phyloP scores from a whole-genome alignment of 2,888 invertebrate species.

The Keiferia lycopersicella region DNA sequence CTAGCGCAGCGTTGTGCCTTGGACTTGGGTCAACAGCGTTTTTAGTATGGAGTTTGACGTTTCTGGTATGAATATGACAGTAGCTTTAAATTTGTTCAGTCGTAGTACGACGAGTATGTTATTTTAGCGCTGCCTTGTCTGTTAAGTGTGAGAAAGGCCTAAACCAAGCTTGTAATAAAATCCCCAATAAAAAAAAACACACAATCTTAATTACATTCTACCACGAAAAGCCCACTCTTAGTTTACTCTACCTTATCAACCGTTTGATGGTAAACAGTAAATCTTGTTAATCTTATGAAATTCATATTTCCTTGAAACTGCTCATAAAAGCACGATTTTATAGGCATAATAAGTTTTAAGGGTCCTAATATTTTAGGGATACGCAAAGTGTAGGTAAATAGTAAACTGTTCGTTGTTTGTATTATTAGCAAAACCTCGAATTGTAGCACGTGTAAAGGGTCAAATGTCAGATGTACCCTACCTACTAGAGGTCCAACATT shows the following conservation, averaged over 20 bases:
- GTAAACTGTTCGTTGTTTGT: neutral
- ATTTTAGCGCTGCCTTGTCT: too few relatives aligned
- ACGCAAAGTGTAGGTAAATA: constrained; percentile 1
- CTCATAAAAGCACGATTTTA: constrained; percentile 28
- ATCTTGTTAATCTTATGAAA: constrained; percentile 35
- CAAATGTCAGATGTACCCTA: too few relatives aligned
- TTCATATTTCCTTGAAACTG: constrained; percentile 30
- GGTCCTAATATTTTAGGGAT: neutral
- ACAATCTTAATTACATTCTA: constrained; percentile 55
- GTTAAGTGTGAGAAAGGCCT: too few relatives aligned
- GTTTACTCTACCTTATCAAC: constrained; percentile 43
- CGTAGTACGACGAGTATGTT: too few relatives aligned
- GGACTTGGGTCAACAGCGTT: too few relatives aligned
- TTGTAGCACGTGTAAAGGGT: too few relatives aligned
- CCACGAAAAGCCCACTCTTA: constrained; percentile 48
- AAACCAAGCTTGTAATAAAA: neutral
- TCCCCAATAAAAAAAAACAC: constrained; percentile 48
- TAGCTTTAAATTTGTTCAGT: too few relatives aligned
- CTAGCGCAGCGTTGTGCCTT: too few relatives aligned
- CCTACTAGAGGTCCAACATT: too few relatives aligned
- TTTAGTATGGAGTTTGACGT: too few relatives aligned
- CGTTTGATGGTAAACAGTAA: constrained; percentile 34
- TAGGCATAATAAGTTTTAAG: constrained; percentile 11
- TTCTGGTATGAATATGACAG: too few relatives aligned
- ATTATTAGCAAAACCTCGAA: neutral